Evolutionary conservation across 2,797 vertebrate genomes (phyloP).

Genomic region (Pseudomugil tenellus): DNA sequence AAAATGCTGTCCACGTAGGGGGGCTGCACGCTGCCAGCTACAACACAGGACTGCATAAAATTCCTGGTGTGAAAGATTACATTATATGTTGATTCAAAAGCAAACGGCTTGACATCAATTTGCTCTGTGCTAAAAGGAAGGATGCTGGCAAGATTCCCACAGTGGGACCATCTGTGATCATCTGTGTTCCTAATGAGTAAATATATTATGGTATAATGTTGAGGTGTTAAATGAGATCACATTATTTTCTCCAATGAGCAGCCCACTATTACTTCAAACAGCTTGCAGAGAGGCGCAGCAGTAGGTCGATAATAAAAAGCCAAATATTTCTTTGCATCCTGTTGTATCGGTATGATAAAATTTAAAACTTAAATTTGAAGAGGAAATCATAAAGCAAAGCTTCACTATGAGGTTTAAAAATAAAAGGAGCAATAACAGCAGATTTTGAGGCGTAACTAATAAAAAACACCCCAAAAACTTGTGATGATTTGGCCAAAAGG

Average conservation of each 20-base stretch:
- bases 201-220: conserved; percentile 55
- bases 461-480: not conserved
- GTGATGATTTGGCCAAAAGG: not conserved
- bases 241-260: conserved; percentile 47
- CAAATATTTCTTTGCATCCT: conserved; percentile 17
- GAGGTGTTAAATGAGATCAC: conserved; percentile 67
- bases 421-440: not conserved
- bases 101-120: conserved; percentile 39
- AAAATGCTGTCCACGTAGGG: conserved; percentile 53
- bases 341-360: conserved; percentile 23
- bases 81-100: conserved; percentile 44
- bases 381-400: not conserved
- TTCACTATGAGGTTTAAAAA: not conserved
- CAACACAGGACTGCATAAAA: conserved; percentile 49
- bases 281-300: conserved; percentile 2
- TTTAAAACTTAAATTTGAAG: conserved; percentile 3
- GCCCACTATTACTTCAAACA: conserved; percentile 33
- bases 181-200: conserved; percentile 55
- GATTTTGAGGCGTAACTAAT: not conserved
- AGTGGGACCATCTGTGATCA: conserved; percentile 67
- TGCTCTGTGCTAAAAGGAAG: conserved; percentile 52
- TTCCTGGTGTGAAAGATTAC: conserved; percentile 45
- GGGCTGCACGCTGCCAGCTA: conserved; percentile 43
- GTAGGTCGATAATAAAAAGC: conserved; percentile 30
- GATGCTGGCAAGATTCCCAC: conserved; percentile 55